Percentiles rank a stretch among this genome's conserved stretches.
Conservation (phyloP, 2,797 vertebrate species). For the Chiloscyllium punctatum region DNA sequence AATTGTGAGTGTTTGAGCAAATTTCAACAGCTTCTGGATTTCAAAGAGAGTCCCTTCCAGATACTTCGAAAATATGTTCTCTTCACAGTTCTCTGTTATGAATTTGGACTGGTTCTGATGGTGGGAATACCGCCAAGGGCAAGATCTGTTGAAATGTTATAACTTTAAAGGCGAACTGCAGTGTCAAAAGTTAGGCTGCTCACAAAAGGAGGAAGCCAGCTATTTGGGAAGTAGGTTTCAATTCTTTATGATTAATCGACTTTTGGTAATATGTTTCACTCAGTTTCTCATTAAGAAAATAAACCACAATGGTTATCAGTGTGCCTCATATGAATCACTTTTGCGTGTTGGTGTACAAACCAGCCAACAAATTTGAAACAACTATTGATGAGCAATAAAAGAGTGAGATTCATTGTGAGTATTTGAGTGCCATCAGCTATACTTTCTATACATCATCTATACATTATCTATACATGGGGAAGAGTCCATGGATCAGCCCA, state of each 20-base stretch:
- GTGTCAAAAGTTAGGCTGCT: background rate
- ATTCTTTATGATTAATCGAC: constrained; percentile 21
- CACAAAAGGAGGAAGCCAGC: background rate
- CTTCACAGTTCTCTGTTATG: background rate
- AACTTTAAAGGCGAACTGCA: background rate
- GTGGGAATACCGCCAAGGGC: background rate
- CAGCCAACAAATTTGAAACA: background rate
- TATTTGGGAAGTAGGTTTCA: background rate
- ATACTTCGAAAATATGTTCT: background rate
- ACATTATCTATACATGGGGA: background rate
- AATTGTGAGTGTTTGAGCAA: background rate
- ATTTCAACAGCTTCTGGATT: background rate
- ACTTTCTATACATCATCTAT: background rate
- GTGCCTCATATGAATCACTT: background rate
- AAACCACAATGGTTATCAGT: background rate
- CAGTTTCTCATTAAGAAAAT: background rate
- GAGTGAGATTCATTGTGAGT: background rate
- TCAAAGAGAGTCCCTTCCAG: background rate
- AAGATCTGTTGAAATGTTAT: background rate
- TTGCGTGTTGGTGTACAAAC: background rate
- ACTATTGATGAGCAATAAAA: background rate
- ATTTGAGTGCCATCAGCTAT: background rate
- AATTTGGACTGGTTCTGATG: background rate
- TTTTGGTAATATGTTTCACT: constrained; percentile 21
- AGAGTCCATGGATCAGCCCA: background rate